Evolutionary conservation across 23 tunicate genomes (phyloP).

Genomic region (Styela plicata): DNA sequence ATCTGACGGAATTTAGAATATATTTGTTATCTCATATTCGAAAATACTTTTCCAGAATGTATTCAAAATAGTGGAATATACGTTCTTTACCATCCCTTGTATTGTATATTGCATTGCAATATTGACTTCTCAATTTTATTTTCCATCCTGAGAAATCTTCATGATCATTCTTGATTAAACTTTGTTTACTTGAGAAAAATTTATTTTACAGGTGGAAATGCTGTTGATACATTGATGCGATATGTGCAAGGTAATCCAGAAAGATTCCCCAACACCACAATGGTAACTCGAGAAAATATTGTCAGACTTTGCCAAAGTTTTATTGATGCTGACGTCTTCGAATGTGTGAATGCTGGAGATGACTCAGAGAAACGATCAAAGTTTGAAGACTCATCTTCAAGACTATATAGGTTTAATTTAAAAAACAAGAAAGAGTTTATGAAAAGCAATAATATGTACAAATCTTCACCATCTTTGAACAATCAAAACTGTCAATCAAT

Average conservation of each 20-base stretch:
- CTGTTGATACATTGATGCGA: conserved; percentile 57
- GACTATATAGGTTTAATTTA: conserved; percentile 51
- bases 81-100: too few species aligned
- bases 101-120: too few species aligned
- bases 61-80: too few species aligned
- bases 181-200: too few species aligned
- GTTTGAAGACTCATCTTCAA: conserved; percentile 75
- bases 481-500: not conserved
- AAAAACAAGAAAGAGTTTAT: not conserved
- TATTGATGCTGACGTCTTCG: conserved; percentile 54
- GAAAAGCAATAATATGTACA: not conserved
- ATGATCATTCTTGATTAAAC: too few species aligned
- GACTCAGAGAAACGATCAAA: conserved; percentile 37
- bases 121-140: too few species aligned
- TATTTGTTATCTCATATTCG: too few species aligned
- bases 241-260: conserved; percentile 52
- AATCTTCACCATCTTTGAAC: not conserved
- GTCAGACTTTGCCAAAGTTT: conserved; percentile 75
- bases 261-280: conserved; percentile 37
- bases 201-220: conserved; percentile 52
- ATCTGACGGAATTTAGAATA: too few species aligned
- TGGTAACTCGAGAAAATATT: conserved; percentile 58
- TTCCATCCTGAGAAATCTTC: too few species aligned
- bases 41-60: too few species aligned
- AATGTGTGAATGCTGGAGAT: conserved; percentile 11